phyloP scores from a whole-genome alignment of 2,113 vertebrate species.

The Microcebus lehilahytsara region DNA sequence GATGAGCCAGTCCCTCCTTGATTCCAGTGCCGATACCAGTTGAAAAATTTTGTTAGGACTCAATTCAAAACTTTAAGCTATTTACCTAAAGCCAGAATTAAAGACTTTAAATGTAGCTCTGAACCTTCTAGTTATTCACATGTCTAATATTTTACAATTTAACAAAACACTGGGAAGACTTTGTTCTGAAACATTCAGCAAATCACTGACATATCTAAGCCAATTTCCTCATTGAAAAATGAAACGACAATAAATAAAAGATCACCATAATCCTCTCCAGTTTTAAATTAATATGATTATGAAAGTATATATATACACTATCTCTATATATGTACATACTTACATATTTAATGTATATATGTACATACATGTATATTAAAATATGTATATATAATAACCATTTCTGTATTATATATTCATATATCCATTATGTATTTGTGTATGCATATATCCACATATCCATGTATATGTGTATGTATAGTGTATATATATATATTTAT shows the following conservation, averaged over 20 bases:
- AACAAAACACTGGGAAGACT: background rate
- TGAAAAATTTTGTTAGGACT: background rate
- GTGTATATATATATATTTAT: background rate
- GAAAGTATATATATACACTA: background rate
- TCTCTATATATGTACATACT: background rate
- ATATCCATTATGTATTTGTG: background rate
- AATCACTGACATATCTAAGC: background rate
- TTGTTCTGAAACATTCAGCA: background rate
- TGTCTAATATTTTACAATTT: background rate
- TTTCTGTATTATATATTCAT: background rate
- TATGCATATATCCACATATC: background rate
- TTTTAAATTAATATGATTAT: slow-evolving; percentile 29
- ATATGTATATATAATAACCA: background rate
- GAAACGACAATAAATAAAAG: background rate
- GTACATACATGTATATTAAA: background rate
- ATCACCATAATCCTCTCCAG: background rate
- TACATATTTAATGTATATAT: background rate
- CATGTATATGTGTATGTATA: background rate
- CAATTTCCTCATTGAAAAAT: background rate
- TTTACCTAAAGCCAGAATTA: slow-evolving; percentile 22
- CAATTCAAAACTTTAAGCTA: slow-evolving; percentile 34
- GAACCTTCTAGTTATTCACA: background rate
- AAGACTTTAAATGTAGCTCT: slow-evolving; percentile 32
- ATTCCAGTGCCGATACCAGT: background rate
- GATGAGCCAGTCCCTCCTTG: background rate